phyloP scores from a whole-genome alignment of 2,797 vertebrate species.

The Malacoraja senta region DNA sequence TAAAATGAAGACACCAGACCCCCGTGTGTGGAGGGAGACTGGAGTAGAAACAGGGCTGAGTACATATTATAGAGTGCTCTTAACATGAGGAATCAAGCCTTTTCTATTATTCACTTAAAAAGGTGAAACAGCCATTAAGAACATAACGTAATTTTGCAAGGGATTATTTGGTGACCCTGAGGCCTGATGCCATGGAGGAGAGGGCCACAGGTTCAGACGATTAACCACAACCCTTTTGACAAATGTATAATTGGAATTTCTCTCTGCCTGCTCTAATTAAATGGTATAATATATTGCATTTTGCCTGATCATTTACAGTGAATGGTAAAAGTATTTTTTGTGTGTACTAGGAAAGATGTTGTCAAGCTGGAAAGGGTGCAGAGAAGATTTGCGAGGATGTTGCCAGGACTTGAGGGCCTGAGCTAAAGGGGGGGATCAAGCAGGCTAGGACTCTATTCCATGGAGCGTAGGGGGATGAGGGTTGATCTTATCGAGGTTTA shows the following conservation, averaged over 20 bases:
- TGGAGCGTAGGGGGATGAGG: too few relatives aligned
- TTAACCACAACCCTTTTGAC: constrained; percentile 8
- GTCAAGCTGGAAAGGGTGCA: too few relatives aligned
- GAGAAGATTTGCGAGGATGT: too few relatives aligned
- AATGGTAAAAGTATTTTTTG: neutral
- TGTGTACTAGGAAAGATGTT: neutral
- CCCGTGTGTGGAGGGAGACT: neutral
- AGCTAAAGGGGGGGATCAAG: too few relatives aligned
- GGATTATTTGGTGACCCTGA: constrained; percentile 28
- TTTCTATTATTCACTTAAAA: constrained; percentile 18
- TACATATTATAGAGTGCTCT: neutral
- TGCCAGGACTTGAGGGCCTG: too few relatives aligned
- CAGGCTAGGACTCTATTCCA: too few relatives aligned
- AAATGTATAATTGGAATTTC: constrained; percentile 8
- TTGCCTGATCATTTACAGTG: constrained; percentile 11
- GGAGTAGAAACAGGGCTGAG: neutral
- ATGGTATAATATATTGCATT: constrained; percentile 6
- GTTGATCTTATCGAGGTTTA: too few relatives aligned
- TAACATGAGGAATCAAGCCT: neutral
- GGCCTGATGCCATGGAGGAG: neutral
- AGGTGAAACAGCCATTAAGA: constrained; percentile 15
- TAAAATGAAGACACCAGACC: too few relatives aligned
- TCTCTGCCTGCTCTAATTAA: neutral
- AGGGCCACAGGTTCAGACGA: neutral
- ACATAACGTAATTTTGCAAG: neutral